Conservation (phyloP, 2,888 invertebrate genomes). For the Eutolmus rufibarbis region DNA sequence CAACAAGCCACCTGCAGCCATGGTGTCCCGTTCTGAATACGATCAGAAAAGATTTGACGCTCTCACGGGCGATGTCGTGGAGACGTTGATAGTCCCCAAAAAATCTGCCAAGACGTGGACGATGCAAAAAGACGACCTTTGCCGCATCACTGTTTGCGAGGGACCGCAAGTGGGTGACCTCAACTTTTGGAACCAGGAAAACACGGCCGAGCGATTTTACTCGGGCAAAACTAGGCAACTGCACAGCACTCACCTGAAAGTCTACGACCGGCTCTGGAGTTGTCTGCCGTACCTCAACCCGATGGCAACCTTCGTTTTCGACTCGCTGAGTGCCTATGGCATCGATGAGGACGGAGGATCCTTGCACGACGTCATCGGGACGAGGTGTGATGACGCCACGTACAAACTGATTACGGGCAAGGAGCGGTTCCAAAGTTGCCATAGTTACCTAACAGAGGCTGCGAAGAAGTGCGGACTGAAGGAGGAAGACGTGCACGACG, state of each 20-base stretch:
- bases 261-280: conserved; percentile 64
- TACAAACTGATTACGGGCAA: conserved; percentile 63
- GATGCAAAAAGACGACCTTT: conserved; percentile 61
- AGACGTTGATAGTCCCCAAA: conserved; percentile 59
- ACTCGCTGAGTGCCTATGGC: conserved; percentile 62
- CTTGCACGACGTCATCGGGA: conserved; percentile 64
- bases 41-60: conserved; percentile 57
- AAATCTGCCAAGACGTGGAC: conserved; percentile 62
- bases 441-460: conserved; percentile 62
- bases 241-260: conserved; percentile 62
- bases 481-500: conserved; percentile 65
- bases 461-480: conserved; percentile 58
- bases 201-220: conserved; percentile 62
- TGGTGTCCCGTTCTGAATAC: conserved; percentile 56
- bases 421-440: conserved; percentile 62
- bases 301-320: conserved; percentile 64
- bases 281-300: conserved; percentile 63
- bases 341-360: conserved; percentile 64
- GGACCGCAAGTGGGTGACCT: conserved; percentile 64
- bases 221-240: conserved; percentile 65
- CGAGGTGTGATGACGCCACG: conserved; percentile 65
- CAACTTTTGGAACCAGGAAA: conserved; percentile 64
- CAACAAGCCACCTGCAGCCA: conserved; percentile 57
- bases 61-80: conserved; percentile 55
- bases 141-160: conserved; percentile 61